Conservation (phyloP, 1,140 invertebrate genomes). For the Listronotus oregonensis region DNA sequence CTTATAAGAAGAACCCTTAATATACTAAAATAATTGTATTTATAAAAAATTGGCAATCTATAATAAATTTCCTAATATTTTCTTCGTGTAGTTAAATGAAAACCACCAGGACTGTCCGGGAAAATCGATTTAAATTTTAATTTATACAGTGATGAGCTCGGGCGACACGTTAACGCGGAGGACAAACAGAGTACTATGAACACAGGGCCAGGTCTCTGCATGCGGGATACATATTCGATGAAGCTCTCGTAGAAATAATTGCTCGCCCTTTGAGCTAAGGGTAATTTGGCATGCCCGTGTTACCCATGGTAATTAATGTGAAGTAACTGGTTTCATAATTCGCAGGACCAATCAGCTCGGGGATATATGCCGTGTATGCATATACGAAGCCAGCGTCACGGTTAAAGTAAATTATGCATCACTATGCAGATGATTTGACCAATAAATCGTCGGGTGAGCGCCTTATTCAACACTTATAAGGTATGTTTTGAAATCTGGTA, state of each 20-base stretch:
- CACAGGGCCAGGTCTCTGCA: conserved; percentile 5
- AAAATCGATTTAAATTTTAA: too few relatives aligned
- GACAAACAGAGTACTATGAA: conserved; percentile 17
- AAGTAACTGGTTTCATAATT: conserved; percentile 23
- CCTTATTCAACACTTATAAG: too few relatives aligned
- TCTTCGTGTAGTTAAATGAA: too few relatives aligned
- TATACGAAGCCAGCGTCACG: conserved; percentile 9
- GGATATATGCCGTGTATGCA: conserved; percentile 2
- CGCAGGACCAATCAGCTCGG: conserved; percentile 5
- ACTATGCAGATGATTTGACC: too few relatives aligned
- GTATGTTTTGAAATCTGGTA: too few relatives aligned
- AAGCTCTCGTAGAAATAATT: conserved; percentile 30
- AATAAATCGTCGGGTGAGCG: too few relatives aligned
- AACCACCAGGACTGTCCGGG: too few relatives aligned
- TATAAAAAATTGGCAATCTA: too few relatives aligned
- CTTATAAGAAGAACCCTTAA: too few relatives aligned
- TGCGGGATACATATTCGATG: conserved; percentile 28
- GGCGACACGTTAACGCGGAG: conserved; percentile 10
- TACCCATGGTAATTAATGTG: conserved; percentile 17
- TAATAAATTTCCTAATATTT: too few relatives aligned
- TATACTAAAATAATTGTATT: too few relatives aligned
- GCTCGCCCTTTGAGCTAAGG: conserved; percentile 28
- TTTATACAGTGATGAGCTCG: too few relatives aligned
- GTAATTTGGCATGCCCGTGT: conserved; percentile 20
- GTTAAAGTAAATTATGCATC: background rate